Base-by-base conservation (phyloP, 2,113 vertebrate genomes). In the Catagonus wagneri region DNA sequence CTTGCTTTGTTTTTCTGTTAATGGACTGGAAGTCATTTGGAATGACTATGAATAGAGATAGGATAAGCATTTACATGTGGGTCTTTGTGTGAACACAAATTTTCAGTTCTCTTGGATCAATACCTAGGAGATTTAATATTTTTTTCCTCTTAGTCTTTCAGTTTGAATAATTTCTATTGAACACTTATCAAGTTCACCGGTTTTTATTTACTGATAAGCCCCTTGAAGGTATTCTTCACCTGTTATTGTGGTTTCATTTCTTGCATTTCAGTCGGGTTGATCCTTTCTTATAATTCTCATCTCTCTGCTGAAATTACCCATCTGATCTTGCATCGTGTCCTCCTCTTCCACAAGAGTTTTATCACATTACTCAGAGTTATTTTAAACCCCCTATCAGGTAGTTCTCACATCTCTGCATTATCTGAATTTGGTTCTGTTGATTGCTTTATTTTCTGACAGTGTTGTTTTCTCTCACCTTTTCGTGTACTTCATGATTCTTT, bases 361-460 rank as follows among this genome's bases (percentile, higher is more conserved):
- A 25, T 61, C 36, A 81, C 11, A 39, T 95, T 58, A 29, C 50
- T 92, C 60, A 39, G 12, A 71, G 54, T 78, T 90, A 83, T 74
- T 94, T 93, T 78, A 36, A 72, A n/a, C 81, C 86, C 50, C 32
- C n/a, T 83, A n/a, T 44, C 60, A 66, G 23, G 36, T n/a, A 65
- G 76, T 27, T 66, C 9, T 4, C 32, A 44, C 34, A 27, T 68
- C 72, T 56, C 54, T 92, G 60, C 29, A 61, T 17, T 75, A 54
- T 36, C 76, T 79, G 54, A 69, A 25, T 84, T 39, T 85, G 34
- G 25, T 90, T 92, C 71, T 85, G 34, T 44, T 50, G 12, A 68
- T 81, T 74, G 39, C 36, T 93, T 75, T 68, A 86, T 66, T 86
- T 90, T 89, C 75, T 87, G 83, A 90, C 50, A 14, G 34, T 34